Conservation (phyloP, 2,113 vertebrate species). For the Cnemophilus loriae region DNA sequence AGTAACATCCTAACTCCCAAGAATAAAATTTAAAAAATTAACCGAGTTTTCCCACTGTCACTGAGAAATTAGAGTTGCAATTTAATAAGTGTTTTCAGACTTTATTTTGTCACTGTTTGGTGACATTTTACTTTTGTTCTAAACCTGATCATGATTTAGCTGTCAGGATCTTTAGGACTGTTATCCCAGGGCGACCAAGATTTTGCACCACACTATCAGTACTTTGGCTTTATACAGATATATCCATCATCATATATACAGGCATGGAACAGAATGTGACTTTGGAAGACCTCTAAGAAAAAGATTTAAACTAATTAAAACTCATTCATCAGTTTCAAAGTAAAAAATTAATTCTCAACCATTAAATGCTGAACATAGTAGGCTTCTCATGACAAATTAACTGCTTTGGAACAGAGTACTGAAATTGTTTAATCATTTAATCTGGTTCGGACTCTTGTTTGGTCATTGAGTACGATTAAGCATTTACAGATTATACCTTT, state of each 20-base stretch:
- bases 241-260: neutral
- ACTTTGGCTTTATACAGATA: neutral
- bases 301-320: neutral
- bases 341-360: neutral
- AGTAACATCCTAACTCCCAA: neutral
- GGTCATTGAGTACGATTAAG: neutral
- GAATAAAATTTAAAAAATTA: neutral
- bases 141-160: neutral
- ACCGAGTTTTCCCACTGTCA: neutral
- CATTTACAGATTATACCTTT: neutral
- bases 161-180: neutral
- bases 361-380: neutral
- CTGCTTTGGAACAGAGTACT: neutral
- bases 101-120: neutral
- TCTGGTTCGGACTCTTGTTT: neutral
- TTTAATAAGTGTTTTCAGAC: neutral
- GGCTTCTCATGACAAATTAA: neutral
- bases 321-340: neutral
- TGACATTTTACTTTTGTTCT: neutral
- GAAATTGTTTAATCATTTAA: neutral
- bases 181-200: neutral
- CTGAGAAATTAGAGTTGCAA: neutral
- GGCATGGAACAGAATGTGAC: neutral
- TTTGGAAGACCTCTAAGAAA: neutral
- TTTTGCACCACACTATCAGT: neutral